Percentiles rank a stretch among this genome's conserved stretches.
These are phyloP conservation scores for Telmatochromis sp. DNA, from an alignment of 2,113 vertebrate species.

Conservation along the genomic window DNA sequence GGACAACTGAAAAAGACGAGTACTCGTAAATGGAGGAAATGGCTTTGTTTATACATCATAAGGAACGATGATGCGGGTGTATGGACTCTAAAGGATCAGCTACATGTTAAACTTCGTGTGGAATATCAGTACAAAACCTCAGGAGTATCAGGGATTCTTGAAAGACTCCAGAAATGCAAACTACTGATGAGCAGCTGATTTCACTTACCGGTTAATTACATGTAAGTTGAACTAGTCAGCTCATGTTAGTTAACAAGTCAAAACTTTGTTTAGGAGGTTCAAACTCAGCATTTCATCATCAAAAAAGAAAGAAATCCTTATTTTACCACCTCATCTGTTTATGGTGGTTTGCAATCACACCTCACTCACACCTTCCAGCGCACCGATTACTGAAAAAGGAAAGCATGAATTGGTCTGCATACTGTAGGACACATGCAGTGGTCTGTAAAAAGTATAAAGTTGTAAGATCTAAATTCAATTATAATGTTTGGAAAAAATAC, in stretches of 20 bases:
- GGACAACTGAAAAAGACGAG: slow-evolving; percentile 3
- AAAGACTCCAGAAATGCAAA: neutral
- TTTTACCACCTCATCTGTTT: neutral
- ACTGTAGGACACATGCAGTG: neutral
- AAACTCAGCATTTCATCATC: neutral
- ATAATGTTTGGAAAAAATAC: neutral
- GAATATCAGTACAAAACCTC: neutral
- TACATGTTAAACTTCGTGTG: neutral
- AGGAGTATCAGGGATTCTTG: neutral
- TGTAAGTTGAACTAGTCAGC: slow-evolving; percentile 21
- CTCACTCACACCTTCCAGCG: neutral
- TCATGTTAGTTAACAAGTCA: neutral
- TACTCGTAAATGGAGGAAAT: neutral
- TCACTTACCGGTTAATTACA: slow-evolving; percentile 2
- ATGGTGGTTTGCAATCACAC: neutral
- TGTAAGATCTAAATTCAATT: neutral
- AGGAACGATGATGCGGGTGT: neutral
- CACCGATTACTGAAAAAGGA: neutral
- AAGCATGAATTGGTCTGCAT: neutral
- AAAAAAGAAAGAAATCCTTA: neutral
- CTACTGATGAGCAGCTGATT: neutral
- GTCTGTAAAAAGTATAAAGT: neutral
- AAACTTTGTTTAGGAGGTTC: neutral
- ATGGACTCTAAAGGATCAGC: neutral
- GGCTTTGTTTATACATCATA: neutral